Evolutionary conservation across 1,140 invertebrate genomes (phyloP).

Genomic region (Carcinoscorpius rotundicauda): DNA sequence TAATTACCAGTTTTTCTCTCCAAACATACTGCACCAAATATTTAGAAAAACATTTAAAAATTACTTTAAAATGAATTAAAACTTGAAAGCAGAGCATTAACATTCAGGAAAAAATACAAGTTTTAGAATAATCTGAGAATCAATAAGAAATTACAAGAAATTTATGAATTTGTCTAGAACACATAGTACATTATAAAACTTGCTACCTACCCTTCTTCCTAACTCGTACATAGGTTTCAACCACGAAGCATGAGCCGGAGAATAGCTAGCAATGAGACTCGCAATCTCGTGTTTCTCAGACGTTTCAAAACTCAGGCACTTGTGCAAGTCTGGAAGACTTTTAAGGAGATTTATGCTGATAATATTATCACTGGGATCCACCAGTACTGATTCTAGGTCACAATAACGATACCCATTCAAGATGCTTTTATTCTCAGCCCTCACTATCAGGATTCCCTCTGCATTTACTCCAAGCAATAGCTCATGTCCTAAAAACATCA

Average conservation of each 20-base stretch:
- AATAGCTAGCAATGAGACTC: conserved; percentile 82
- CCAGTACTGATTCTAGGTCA: conserved; percentile 58
- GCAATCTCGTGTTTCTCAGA: conserved; percentile 76
- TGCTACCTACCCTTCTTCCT: conserved; percentile 38
- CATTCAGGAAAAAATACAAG: no score
- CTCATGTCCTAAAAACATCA: conserved; percentile 34
- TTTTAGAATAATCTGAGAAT: no score
- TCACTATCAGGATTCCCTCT: conserved; percentile 76
- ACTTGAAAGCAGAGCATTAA: no score
- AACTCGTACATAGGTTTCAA: conserved; percentile 67
- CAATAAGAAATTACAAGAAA: no score
- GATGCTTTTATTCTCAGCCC: conserved; percentile 78
- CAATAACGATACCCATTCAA: conserved; percentile 75
- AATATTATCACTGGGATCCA: conserved; percentile 81
- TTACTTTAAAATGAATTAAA: no score
- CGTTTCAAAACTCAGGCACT: conserved; percentile 89
- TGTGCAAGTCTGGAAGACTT: conserved; percentile 51
- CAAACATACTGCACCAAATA: no score
- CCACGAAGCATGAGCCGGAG: conserved; percentile 67
- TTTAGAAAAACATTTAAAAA: no score
- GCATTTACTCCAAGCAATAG: conserved; percentile 75
- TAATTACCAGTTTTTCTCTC: no score
- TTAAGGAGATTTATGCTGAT: conserved; percentile 62
- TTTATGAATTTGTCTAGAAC: no score
- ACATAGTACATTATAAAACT: no score